phyloP scores from a whole-genome alignment of 2,113 vertebrate species.

The Trogon surrucura region DNA sequence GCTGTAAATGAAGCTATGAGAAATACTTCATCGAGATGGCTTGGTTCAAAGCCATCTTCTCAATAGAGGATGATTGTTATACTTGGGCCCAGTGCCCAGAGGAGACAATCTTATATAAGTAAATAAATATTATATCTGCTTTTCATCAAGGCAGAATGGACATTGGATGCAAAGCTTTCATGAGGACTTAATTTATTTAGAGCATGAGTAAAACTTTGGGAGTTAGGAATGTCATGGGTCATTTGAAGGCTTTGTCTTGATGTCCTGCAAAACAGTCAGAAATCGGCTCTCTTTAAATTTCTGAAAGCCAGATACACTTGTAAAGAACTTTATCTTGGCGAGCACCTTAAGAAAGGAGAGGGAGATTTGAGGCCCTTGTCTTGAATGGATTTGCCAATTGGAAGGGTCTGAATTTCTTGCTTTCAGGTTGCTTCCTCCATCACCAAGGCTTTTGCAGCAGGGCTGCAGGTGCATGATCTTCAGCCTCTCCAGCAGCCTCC shows the following conservation, averaged over 20 bases:
- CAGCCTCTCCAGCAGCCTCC: not conserved
- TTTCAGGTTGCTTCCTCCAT: not conserved
- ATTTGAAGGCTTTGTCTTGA: not conserved
- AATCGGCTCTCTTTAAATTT: not conserved
- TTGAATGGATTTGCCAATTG: not conserved
- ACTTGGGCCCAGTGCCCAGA: constrained; percentile 5
- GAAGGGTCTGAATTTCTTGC: not conserved
- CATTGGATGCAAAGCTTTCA: not conserved
- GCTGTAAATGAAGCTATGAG: constrained; percentile 44
- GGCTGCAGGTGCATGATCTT: not conserved
- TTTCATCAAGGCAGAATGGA: not conserved
- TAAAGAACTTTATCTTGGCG: not conserved
- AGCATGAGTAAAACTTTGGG: not conserved
- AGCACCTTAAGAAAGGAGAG: not conserved
- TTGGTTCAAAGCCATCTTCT: constrained; percentile 49
- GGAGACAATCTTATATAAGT: constrained; percentile 4
- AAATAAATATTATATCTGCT: constrained; percentile 32
- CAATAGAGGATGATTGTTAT: not conserved
- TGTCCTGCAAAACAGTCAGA: not conserved
- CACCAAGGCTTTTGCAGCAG: not conserved
- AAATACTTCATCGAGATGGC: constrained; percentile 34
- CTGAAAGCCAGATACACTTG: not conserved
- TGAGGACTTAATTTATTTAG: not conserved
- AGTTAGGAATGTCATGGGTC: not conserved
- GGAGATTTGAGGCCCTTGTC: not conserved